These are phyloP conservation scores for Chitala chitala DNA, from an alignment of 2,113 vertebrate genomes.

Conservation along the genomic window DNA sequence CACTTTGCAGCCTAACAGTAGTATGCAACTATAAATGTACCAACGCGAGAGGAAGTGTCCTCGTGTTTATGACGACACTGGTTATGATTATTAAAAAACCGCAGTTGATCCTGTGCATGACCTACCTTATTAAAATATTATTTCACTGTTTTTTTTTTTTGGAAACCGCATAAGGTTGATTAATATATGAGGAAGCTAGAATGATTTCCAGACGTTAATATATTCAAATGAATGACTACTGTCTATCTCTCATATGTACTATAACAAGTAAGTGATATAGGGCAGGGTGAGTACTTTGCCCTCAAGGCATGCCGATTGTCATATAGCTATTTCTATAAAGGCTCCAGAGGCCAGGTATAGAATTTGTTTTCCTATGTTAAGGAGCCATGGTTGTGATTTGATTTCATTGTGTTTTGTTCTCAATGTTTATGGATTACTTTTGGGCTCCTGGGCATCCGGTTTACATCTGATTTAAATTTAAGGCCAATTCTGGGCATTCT, in stretches of 20 bases:
- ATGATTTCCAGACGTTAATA: not conserved
- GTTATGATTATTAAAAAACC: too few relatives aligned
- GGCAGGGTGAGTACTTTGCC: not conserved
- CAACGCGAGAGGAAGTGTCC: too few relatives aligned
- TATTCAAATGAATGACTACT: not conserved
- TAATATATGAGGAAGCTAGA: not conserved
- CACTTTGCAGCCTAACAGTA: too few relatives aligned
- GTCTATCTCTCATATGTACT: not conserved
- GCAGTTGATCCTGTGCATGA: too few relatives aligned
- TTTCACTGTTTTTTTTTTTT: not conserved
- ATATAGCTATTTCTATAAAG: not conserved
- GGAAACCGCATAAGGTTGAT: not conserved
- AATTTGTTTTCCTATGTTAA: too few relatives aligned
- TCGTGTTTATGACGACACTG: too few relatives aligned
- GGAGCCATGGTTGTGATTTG: too few relatives aligned
- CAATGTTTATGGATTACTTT: too few relatives aligned
- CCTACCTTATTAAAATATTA: not conserved
- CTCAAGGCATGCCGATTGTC: not conserved
- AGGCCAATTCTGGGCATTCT: not conserved
- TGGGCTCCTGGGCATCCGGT: not conserved
- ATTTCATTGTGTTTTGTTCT: too few relatives aligned
- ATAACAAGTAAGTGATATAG: conserved; percentile 1
- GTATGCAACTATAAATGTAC: too few relatives aligned
- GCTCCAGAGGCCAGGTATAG: not conserved
- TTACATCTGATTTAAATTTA: too few relatives aligned